Percentiles rank a stretch among this genome's conserved stretches.
Conservation (phyloP, 2,888 invertebrate genomes). For the Dryadula phaetusa region DNA sequence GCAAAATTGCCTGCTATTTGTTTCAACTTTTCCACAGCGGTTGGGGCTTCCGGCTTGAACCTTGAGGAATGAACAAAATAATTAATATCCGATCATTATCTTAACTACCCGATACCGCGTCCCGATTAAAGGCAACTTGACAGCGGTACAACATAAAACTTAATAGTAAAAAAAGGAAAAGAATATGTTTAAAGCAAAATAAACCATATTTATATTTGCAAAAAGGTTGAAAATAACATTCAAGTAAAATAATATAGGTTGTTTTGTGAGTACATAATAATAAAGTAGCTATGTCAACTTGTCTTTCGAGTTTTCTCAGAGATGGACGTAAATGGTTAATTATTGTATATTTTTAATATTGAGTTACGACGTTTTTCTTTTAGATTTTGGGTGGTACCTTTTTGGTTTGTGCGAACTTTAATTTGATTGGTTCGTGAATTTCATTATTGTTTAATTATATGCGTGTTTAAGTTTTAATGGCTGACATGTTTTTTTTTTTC, state of each 20-base stretch:
- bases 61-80: slow-evolving; percentile 38
- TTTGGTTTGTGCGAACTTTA: slow-evolving; percentile 31
- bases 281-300: slow-evolving; percentile 38
- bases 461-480: slow-evolving; percentile 15
- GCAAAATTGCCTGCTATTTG: slow-evolving; percentile 30
- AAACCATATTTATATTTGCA: neutral
- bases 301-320: slow-evolving; percentile 39
- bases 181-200: slow-evolving; percentile 13
- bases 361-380: slow-evolving; percentile 30
- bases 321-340: slow-evolving; percentile 41
- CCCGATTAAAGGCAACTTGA: slow-evolving; percentile 41
- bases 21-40: slow-evolving; percentile 23
- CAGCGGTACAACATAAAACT: slow-evolving; percentile 41
- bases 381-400: slow-evolving; percentile 39
- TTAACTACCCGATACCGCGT: slow-evolving; percentile 43
- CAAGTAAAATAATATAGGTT: neutral
- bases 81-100: slow-evolving; percentile 46
- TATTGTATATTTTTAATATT: slow-evolving; percentile 31
- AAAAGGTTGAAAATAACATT: neutral
- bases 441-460: slow-evolving; percentile 34
- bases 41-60: slow-evolving; percentile 42
- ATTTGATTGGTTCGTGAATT: slow-evolving; percentile 43
- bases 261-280: slow-evolving; percentile 21
- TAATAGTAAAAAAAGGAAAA: slow-evolving; percentile 32
- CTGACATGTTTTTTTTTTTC: slow-evolving; percentile 17